Conservation (phyloP, 2,797 vertebrate genomes). For the Channa striata region DNA sequence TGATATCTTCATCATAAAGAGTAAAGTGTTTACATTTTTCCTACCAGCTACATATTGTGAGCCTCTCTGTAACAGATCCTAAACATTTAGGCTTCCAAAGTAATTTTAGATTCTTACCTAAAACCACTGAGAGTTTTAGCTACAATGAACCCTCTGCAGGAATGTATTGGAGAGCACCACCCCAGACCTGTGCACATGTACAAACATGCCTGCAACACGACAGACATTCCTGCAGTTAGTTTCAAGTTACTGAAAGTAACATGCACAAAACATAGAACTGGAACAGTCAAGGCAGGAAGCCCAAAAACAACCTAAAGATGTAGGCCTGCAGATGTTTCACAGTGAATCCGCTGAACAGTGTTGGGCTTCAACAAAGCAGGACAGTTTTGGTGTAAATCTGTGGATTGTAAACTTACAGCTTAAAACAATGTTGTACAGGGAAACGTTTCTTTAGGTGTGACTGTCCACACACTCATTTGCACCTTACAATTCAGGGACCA, state of each 20-base stretch:
- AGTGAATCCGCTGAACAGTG: no score
- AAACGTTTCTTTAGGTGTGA: background rate
- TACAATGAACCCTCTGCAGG: background rate
- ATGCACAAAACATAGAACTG: background rate
- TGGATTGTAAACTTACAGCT: background rate
- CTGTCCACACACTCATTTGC: background rate
- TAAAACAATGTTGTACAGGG: no score
- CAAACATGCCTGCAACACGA: background rate
- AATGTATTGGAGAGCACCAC: background rate
- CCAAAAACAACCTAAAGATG: no score
- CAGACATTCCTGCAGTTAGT: background rate
- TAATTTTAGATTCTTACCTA: background rate
- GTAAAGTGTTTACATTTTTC: background rate
- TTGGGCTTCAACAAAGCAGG: background rate
- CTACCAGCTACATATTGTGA: background rate
- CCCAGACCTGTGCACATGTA: background rate
- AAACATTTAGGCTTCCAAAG: background rate
- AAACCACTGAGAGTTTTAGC: background rate
- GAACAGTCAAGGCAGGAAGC: background rate
- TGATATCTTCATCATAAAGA: no score
- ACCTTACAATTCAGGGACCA: background rate
- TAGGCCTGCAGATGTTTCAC: no score
- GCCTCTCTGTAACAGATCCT: background rate
- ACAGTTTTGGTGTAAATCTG: background rate
- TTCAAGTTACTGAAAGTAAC: no score